phyloP scores from a whole-genome alignment of 2,113 vertebrate genomes.

The Heterocephalus glaber region DNA sequence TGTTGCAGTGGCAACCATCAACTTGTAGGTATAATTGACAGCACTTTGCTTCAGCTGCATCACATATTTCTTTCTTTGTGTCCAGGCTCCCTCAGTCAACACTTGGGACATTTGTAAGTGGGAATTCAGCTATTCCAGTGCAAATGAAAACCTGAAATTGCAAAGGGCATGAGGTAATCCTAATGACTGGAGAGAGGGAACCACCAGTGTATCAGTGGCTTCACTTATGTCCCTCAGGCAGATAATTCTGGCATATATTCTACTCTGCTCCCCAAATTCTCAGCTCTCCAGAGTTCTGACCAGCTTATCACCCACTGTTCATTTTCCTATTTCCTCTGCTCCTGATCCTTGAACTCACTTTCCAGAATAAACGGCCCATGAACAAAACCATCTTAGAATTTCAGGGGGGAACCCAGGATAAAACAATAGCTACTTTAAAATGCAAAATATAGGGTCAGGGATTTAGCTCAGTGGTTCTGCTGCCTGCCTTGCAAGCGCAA shows the following conservation, averaged over 20 bases:
- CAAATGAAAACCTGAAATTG: neutral
- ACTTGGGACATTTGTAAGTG: neutral
- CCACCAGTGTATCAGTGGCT: neutral
- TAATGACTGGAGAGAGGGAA: neutral
- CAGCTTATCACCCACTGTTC: neutral
- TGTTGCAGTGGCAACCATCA: conserved; percentile 65
- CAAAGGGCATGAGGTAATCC: neutral
- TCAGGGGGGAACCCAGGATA: neutral
- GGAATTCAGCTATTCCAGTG: neutral
- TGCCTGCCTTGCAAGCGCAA: too few species aligned
- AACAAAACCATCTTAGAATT: neutral
- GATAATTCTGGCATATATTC: neutral
- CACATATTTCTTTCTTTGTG: neutral
- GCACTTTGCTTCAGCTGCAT: neutral
- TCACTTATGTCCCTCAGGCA: neutral
- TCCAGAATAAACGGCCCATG: neutral
- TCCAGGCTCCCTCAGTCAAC: neutral
- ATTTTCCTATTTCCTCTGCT: neutral
- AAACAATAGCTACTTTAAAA: neutral
- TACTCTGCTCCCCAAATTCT: neutral
- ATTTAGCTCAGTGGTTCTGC: too few species aligned
- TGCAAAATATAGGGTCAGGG: neutral
- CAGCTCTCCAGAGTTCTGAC: neutral
- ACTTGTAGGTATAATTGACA: neutral
- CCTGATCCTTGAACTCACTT: neutral